Evolutionary conservation across 2,113 vertebrate species (phyloP).

Genomic region (Maccullochella peelii): DNA sequence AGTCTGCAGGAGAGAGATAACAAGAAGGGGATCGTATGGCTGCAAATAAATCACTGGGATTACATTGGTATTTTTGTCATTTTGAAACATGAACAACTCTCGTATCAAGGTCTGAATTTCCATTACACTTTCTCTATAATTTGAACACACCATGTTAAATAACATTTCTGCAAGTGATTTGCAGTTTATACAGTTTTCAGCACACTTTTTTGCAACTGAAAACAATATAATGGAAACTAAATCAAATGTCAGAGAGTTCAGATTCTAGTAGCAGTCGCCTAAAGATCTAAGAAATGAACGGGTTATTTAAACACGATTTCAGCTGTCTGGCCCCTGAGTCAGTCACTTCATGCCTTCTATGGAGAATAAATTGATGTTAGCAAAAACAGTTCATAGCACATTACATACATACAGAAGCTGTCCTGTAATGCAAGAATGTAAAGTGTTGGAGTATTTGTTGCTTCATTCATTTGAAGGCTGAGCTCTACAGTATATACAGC

Average conservation of each 20-base stretch:
- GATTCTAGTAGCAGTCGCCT: neutral
- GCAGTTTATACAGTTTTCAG: neutral
- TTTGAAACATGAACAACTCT: neutral
- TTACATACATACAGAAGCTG: neutral
- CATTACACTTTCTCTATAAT: neutral
- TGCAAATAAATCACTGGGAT: neutral
- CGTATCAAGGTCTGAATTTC: neutral
- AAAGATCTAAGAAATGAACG: neutral
- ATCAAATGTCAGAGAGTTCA: neutral
- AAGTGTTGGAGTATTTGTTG: neutral
- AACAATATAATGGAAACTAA: neutral
- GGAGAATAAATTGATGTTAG: neutral
- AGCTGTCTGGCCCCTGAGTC: neutral
- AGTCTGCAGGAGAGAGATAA: slow-evolving; percentile 74
- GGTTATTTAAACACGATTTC: neutral
- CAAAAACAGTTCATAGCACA: neutral
- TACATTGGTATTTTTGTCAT: neutral
- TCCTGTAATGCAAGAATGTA: too few relatives aligned
- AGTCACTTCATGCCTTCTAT: neutral
- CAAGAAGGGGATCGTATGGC: neutral
- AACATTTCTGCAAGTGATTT: neutral
- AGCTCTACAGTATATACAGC: neutral
- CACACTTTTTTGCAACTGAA: neutral
- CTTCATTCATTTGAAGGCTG: neutral
- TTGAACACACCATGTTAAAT: neutral